Evolutionary conservation across 1,140 invertebrate species (phyloP).

Genomic region (Saccostrea cuccullata): DNA sequence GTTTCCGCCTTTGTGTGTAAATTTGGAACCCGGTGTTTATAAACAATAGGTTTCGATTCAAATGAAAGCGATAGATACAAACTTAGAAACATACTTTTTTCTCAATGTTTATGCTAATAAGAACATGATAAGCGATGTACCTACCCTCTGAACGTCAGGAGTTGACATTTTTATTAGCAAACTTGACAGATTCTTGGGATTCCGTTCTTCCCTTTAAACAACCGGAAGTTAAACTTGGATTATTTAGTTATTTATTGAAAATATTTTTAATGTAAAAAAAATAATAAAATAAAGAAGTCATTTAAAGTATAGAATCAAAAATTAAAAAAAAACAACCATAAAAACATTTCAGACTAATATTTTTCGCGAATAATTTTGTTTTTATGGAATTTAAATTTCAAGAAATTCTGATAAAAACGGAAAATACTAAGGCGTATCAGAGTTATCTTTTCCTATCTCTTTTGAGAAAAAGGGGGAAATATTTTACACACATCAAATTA

Average conservation of each 20-base stretch:
- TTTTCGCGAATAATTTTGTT: not conserved
- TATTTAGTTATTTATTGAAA: not conserved
- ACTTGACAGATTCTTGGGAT: slow-evolving; percentile 27
- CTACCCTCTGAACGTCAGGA: slow-evolving; percentile 66
- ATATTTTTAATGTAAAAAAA: too few species aligned
- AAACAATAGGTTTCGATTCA: not conserved
- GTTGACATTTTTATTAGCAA: slow-evolving; percentile 59
- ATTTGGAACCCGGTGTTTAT: not conserved
- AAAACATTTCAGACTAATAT: not conserved
- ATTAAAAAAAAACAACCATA: not conserved
- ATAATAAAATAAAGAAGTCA: not conserved
- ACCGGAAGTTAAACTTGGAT: not conserved
- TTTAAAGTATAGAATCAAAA: not conserved
- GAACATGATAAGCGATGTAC: not conserved
- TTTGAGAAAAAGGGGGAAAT: too few species aligned
- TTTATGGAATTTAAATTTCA: not conserved
- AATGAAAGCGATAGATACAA: not conserved
- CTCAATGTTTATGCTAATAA: not conserved
- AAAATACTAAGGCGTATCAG: not conserved
- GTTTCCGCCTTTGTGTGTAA: slow-evolving; percentile 31
- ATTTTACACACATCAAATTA: too few species aligned
- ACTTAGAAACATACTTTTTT: not conserved
- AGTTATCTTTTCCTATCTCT: too few species aligned
- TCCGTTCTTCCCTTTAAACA: slow-evolving; percentile 37
- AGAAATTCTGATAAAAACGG: slow-evolving; percentile 14